Evolutionary conservation across 2,888 invertebrate species (phyloP).

Genomic region (Idaea dimidiata): DNA sequence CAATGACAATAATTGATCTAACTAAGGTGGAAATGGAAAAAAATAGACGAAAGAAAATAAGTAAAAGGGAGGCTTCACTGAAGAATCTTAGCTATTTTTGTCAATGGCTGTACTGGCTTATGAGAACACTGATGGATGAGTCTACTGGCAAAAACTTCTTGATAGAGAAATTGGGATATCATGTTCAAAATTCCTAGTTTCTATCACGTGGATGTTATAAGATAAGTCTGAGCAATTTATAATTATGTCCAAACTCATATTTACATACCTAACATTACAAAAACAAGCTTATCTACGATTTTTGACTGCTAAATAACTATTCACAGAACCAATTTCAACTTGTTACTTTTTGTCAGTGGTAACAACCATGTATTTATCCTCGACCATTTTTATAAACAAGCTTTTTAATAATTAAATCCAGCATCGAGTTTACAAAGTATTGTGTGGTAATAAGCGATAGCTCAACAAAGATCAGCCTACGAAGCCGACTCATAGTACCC

Average conservation of each 20-base stretch:
- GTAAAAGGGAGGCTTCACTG: too few species aligned
- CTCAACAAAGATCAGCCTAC: slow-evolving; percentile 23
- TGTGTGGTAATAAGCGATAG: slow-evolving; percentile 10
- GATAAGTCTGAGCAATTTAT: background rate
- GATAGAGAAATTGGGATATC: too few species aligned
- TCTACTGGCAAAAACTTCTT: too few species aligned
- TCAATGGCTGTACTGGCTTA: too few species aligned
- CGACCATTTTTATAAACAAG: background rate
- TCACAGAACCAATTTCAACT: background rate
- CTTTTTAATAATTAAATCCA: slow-evolving; percentile 1
- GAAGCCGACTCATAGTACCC: slow-evolving; percentile 18
- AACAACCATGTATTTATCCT: background rate
- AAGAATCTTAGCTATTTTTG: too few species aligned
- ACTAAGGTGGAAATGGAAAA: too few species aligned
- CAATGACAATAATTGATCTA: too few species aligned
- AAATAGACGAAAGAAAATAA: too few species aligned
- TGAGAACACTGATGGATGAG: too few species aligned
- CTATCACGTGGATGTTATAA: background rate
- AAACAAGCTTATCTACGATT: background rate
- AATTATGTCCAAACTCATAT: background rate
- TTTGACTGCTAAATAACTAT: background rate
- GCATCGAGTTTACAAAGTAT: slow-evolving; percentile 4
- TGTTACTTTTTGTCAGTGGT: background rate
- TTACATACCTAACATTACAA: background rate
- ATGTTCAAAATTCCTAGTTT: background rate